Evolutionary conservation across 2,797 vertebrate species (phyloP).

Genomic region (Enoplosus armatus): DNA sequence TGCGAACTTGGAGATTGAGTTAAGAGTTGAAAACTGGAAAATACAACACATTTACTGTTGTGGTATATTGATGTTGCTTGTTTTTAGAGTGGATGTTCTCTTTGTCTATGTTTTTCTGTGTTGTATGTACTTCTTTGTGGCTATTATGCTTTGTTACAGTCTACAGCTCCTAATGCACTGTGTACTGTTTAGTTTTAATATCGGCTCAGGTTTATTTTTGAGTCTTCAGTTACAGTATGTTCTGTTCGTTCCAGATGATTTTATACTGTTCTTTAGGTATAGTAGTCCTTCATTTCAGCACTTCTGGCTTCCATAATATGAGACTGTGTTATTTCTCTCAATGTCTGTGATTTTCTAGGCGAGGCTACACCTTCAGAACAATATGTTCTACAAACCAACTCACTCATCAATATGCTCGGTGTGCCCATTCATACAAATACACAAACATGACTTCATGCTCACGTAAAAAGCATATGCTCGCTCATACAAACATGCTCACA

Average conservation of each 20-base stretch:
- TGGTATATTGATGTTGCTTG: not conserved
- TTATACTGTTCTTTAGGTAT: not conserved
- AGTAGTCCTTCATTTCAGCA: not conserved
- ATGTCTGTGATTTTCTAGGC: slow-evolving; percentile 12
- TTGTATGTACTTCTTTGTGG: not conserved
- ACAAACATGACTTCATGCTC: slow-evolving; percentile 13
- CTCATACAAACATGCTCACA: slow-evolving; percentile 8
- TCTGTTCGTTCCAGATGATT: slow-evolving; percentile 17
- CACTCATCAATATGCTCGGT: not conserved
- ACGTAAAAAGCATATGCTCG: slow-evolving; percentile 1
- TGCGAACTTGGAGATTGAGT: not conserved
- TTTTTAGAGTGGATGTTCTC: not conserved
- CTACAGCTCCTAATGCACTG: not conserved
- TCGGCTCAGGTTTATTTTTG: not conserved
- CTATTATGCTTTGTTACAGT: not conserved
- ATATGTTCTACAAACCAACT: not conserved
- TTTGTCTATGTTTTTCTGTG: not conserved
- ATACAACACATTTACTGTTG: not conserved
- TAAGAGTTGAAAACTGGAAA: slow-evolving; percentile 3
- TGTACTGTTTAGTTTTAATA: not conserved
- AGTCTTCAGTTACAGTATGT: slow-evolving; percentile 5
- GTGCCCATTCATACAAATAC: slow-evolving; percentile 22
- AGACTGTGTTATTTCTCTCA: not conserved
- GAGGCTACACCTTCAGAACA: slow-evolving; percentile 18
- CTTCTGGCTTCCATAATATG: not conserved